Evolutionary conservation across 2,797 vertebrate species (phyloP).

Genomic region (Malurus splendens): DNA sequence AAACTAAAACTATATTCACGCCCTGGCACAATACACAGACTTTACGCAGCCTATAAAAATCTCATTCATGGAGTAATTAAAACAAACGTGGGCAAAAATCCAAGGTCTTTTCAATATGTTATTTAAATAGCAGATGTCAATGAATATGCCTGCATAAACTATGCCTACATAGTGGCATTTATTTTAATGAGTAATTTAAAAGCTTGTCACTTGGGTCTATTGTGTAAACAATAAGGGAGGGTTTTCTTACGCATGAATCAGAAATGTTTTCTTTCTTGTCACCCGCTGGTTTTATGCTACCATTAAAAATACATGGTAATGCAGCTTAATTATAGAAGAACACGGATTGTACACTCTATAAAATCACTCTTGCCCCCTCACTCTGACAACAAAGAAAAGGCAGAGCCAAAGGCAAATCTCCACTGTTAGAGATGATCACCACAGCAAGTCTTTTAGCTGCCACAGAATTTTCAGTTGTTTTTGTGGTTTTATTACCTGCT

Average conservation of each 20-base stretch:
- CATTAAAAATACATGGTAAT: neutral
- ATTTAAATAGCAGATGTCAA: constrained; percentile 22
- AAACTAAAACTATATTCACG: neutral
- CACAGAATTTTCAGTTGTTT: neutral
- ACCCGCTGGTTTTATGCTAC: neutral
- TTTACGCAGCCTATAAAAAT: neutral
- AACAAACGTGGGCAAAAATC: constrained; percentile 8
- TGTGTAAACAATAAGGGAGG: constrained; percentile 1
- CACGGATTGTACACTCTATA: neutral
- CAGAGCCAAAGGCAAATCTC: neutral
- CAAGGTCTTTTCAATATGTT: constrained; percentile 7
- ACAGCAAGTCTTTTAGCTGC: neutral
- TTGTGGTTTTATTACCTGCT: neutral
- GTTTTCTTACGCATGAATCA: neutral
- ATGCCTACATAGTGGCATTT: neutral
- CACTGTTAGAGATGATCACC: neutral
- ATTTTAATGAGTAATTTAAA: constrained; percentile 17
- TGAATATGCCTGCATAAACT: neutral
- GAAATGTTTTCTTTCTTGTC: neutral
- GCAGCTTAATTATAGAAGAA: neutral
- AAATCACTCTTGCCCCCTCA: neutral
- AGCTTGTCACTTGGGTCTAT: neutral
- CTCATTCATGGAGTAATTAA: neutral
- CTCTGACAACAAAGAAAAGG: neutral
- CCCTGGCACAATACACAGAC: neutral